A percentile compares a stretch with the other conserved stretches of the same genome.
Evolutionary conservation across 2,797 vertebrate genomes (phyloP).

Genomic region (Eremophila alpestris): DNA sequence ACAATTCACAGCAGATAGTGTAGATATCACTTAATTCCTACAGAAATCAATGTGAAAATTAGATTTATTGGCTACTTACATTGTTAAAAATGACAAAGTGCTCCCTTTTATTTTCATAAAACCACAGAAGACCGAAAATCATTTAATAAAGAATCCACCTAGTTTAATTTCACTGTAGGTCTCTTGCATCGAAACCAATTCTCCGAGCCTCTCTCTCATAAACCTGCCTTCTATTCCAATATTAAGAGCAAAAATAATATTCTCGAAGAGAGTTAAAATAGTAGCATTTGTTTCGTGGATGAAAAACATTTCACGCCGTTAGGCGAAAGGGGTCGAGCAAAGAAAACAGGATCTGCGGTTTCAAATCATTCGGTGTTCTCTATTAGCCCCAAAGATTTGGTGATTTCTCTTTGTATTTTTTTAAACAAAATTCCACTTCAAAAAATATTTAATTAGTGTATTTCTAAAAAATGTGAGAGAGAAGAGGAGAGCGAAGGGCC

Average conservation of each 20-base stretch:
- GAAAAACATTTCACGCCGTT: background rate
- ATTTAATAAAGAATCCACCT: slow-evolving; percentile 72
- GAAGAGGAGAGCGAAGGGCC: background rate
- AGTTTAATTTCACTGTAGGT: slow-evolving; percentile 63
- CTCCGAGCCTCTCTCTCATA: background rate
- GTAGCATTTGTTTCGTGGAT: background rate
- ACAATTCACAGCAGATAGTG: slow-evolving; percentile 66
- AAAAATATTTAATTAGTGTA: background rate
- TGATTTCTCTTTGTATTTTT: background rate
- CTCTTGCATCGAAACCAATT: slow-evolving; percentile 24
- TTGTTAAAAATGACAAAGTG: slow-evolving; percentile 79
- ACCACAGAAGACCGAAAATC: slow-evolving; percentile 72
- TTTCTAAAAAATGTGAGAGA: background rate
- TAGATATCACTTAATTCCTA: slow-evolving; percentile 74
- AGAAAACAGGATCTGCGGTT: background rate
- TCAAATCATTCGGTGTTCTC: background rate
- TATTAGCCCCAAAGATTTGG: too few relatives aligned
- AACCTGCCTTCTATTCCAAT: background rate
- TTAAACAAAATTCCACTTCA: background rate
- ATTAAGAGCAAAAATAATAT: background rate
- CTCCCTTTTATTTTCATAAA: slow-evolving; percentile 79
- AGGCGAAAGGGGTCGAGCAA: background rate
- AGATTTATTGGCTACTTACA: slow-evolving; percentile 78
- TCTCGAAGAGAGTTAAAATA: background rate
- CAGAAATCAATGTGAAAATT: slow-evolving; percentile 78